Evolutionary conservation across 2,888 invertebrate species (phyloP).

Genomic region (Cylindroiulus punctatus): DNA sequence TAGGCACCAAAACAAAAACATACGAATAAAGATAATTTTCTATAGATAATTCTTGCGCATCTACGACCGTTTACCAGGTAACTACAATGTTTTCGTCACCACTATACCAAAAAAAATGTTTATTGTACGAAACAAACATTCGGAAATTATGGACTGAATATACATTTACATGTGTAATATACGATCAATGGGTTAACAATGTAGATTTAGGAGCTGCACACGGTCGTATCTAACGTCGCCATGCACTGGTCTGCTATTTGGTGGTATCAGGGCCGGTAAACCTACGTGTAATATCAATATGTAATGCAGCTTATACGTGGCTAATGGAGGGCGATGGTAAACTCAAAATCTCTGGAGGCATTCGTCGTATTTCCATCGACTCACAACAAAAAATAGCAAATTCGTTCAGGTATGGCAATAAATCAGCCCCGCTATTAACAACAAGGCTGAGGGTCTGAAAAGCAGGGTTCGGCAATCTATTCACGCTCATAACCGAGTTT

Average conservation of each 20-base stretch:
- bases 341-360: background rate
- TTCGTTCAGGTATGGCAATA: constrained; percentile 34
- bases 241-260: background rate
- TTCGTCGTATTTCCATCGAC: background rate
- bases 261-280: background rate
- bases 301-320: background rate
- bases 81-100: too few species aligned
- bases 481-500: background rate
- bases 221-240: background rate
- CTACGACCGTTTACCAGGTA: too few species aligned
- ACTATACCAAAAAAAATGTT: too few species aligned
- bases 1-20: too few species aligned
- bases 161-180: too few species aligned
- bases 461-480: background rate
- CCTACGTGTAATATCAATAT: background rate
- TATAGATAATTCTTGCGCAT: too few species aligned
- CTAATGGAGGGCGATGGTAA: background rate
- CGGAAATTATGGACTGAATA: too few species aligned
- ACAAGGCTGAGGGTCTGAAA: background rate
- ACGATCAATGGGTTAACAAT: too few species aligned
- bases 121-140: too few species aligned
- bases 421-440: constrained; percentile 1
- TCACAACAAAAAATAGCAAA: background rate
- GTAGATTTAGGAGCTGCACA: too few species aligned
- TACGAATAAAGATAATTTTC: too few species aligned